A percentile compares a stretch with the other conserved stretches of the same genome.
phyloP scores from a whole-genome alignment of 2,888 invertebrate genomes.

The Ophion slaviceki region DNA sequence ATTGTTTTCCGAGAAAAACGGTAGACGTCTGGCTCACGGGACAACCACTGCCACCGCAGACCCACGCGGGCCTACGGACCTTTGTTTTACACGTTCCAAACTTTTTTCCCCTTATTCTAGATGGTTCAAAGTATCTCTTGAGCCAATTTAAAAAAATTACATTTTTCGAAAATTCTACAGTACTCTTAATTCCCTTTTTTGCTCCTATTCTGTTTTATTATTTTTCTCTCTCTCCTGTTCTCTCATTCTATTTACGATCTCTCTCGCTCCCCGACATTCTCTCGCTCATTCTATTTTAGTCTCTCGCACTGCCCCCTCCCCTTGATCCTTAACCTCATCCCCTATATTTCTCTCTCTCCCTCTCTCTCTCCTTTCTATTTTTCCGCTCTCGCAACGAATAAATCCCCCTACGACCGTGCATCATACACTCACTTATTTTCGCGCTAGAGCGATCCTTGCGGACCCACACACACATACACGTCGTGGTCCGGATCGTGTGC shows the following conservation, averaged over 20 bases:
- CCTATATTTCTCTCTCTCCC: constrained; percentile 14
- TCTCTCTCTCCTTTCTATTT: constrained; percentile 34
- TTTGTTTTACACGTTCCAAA: no score
- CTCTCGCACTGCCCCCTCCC: neutral
- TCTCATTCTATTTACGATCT: neutral
- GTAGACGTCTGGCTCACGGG: no score
- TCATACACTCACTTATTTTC: constrained; percentile 81
- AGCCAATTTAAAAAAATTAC: no score
- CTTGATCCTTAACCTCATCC: neutral
- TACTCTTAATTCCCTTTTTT: neutral
- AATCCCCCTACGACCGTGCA: constrained; percentile 79
- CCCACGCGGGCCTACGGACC: no score
- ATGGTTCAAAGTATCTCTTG: no score
- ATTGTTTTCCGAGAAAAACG: no score
- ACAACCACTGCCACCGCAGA: no score
- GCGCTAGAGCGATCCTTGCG: constrained; percentile 78
- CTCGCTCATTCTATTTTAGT: constrained; percentile 37
- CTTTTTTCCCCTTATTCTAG: no score
- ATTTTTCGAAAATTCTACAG: no score
- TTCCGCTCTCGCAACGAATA: constrained; percentile 71
- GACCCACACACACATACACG: constrained; percentile 57
- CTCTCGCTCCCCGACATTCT: constrained; percentile 7
- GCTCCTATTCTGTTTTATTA: neutral
- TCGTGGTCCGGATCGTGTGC: constrained; percentile 18
- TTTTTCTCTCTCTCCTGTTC: neutral